Evolutionary conservation across 2,888 invertebrate genomes (phyloP), one percentile per base, ranked within the genome.

Genomic region (Tubiluchus corallicola): DNA sequence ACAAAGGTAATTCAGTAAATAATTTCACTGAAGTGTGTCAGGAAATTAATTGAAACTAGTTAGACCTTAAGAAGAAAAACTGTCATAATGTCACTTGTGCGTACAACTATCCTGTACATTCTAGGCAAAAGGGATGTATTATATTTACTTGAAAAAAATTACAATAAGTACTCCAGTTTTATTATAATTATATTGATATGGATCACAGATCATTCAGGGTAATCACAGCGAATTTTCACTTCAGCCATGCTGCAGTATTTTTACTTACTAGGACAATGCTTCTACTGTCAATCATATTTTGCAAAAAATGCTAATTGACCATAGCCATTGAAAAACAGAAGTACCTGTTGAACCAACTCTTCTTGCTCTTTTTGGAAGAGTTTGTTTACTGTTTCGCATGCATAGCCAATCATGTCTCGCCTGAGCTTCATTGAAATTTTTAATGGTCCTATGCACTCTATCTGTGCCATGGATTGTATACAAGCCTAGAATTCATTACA

Each of bases 391-490:
- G 88, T 79, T 63, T 92, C 90, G 55, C 90, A 88, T 4, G 85
- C 82, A 49, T 79, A 69, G 39, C 79, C 80, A 20, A 83, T 75
- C 66, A 83, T 74, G 61, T 88, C 87, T 46, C 76, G 74, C 52
- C 90, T 74, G 29, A 77, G 72, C 67, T 65, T 68, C 79, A 98
- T 88, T 13, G 88, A 90, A 50, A 75, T 73, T 64, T 88, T 88
- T 49, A 98, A 67, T 0, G 88, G 82, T 45, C 77, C 73, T 65
- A 96, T 81, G 62, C 88, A 84, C 49, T 90, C 87, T 2, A 82
- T 79, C 65, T 83, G 81, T 13, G 82, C 75, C 51, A 90, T 71
- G 40, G 83, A 78, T 48, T 75, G 74, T 45, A 87, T 78, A 61
- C 88, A 88, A 49, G 79, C 74, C 82, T 85, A 50, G 38, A 50